These are phyloP conservation scores for Agrenia bidenticulata DNA, from an alignment of 2,888 invertebrate genomes.

Conservation along the genomic window DNA sequence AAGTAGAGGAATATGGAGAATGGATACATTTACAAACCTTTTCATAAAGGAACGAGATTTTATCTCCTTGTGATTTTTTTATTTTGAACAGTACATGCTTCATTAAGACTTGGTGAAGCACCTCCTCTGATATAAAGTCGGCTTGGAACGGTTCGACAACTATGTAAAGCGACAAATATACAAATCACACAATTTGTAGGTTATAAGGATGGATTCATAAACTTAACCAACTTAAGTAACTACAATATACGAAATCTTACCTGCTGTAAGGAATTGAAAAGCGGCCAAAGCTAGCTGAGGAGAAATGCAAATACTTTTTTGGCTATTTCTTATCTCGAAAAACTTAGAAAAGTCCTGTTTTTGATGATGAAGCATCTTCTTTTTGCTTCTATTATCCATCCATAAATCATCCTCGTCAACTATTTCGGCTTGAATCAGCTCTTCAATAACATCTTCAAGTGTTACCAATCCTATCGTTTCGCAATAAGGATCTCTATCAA, in stretches of 20 bases:
- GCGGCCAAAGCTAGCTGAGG: conserved; percentile 91
- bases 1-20: too few relatives aligned
- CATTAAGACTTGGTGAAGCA: conserved; percentile 82
- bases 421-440: conserved; percentile 95
- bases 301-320: conserved; percentile 75
- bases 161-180: too few relatives aligned
- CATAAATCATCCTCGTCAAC: conserved; percentile 92
- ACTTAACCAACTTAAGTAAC: too few relatives aligned
- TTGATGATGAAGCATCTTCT: conserved; percentile 36
- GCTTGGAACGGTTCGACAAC: conserved; percentile 87
- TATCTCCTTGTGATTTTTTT: conserved; percentile 59
- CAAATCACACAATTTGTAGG: too few relatives aligned
- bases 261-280: conserved; percentile 90
- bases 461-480: conserved; percentile 93
- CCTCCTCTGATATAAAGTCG: conserved; percentile 80
- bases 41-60: conserved; percentile 64
- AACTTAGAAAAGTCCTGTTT: conserved; percentile 80
- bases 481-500: conserved; percentile 83
- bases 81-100: conserved; percentile 87
- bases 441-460: conserved; percentile 89
- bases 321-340: conserved; percentile 70
- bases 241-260: too few relatives aligned
- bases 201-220: too few relatives aligned
- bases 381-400: conserved; percentile 55
- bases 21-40: conserved; percentile 64